Evolutionary conservation across 1,140 invertebrate genomes (phyloP), one percentile per base, ranked within the genome.

Genomic region (Leptopilina boulardi): DNA sequence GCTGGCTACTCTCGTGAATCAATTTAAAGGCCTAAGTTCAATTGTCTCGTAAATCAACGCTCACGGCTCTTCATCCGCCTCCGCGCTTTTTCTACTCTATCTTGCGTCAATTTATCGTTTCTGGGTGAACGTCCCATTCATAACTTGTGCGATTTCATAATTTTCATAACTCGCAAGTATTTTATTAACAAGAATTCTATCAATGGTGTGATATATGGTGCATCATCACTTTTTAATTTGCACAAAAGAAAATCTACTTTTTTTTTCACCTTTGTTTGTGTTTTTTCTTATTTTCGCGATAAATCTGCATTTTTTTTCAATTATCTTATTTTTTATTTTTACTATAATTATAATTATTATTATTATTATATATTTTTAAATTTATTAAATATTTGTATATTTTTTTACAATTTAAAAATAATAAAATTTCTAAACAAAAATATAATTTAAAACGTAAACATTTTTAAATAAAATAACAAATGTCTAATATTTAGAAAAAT

Each of bases 11-110:
- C 56, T 47, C 38, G 51, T 38, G 42, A 77, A 70, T 78, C 75
- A 81, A 77, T 82, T 79, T 76, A 77, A 74, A 56, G 77, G 73
- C 42, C 77, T 76, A 79, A 81, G 75, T 79, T 81, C 75, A 79
- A 78, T 74, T 41, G 71, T 76, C 71, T 51, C 70, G 71, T 76
- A 76, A 76, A 76, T 76, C 75, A 76, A 38, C 70, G 75, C 44
- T 44, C 23, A 66, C 59, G 59, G 13, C 19, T 74, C 54, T 34
- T 78, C 42, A 78, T 70, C 38, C 66, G 44, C 59, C 38, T 75
- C 34, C 34, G 23, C 74, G 23, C 23, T 18, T 21, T 70, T 75
- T 34, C 19, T 30, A 41, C 38, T 51, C 47, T 51, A 59, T 74
- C 51, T 74, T 74, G 23, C 38, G 19, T 47, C 70, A 42, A 70